Conservation (phyloP, 1,140 invertebrate genomes). For the Hypsibius dujardini region DNA sequence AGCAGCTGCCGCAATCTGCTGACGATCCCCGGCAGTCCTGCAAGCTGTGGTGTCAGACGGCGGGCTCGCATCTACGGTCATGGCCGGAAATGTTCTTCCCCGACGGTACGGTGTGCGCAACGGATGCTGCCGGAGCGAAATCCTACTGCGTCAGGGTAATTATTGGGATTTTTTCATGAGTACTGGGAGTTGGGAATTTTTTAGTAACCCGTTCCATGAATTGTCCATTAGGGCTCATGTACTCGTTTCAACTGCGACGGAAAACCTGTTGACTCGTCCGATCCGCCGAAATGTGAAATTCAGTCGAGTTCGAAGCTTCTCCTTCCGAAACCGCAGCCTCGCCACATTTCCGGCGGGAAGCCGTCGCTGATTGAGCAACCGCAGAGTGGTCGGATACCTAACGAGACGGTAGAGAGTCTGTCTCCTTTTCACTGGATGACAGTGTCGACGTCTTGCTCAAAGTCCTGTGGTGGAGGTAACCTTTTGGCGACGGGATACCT, state of each 20-base stretch:
- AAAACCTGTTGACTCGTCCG: not conserved
- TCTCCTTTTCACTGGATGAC: not conserved
- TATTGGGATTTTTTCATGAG: not conserved
- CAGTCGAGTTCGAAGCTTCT: no score
- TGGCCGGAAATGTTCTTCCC: constrained; percentile 16
- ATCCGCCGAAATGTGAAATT: constrained; percentile 1
- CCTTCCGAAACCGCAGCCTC: no score
- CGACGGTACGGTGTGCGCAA: not conserved
- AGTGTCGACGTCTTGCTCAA: not conserved
- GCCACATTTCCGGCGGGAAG: no score
- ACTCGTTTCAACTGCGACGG: not conserved
- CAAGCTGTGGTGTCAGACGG: constrained; percentile 11
- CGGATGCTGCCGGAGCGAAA: not conserved
- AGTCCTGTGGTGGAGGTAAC: not conserved
- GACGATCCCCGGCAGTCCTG: not conserved
- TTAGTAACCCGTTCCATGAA: not conserved
- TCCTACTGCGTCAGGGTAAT: not conserved
- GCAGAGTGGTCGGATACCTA: not conserved
- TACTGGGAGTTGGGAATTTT: not conserved
- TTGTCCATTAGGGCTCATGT: not conserved
- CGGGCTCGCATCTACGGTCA: not conserved
- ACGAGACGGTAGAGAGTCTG: not conserved
- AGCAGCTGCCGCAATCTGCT: not conserved
- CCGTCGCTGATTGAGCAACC: constrained; percentile 10
- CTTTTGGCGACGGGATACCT: no score